Evolutionary conservation across 2,797 vertebrate species (phyloP), one percentile per base, ranked within the genome.

Genomic region (Pampus argenteus): DNA sequence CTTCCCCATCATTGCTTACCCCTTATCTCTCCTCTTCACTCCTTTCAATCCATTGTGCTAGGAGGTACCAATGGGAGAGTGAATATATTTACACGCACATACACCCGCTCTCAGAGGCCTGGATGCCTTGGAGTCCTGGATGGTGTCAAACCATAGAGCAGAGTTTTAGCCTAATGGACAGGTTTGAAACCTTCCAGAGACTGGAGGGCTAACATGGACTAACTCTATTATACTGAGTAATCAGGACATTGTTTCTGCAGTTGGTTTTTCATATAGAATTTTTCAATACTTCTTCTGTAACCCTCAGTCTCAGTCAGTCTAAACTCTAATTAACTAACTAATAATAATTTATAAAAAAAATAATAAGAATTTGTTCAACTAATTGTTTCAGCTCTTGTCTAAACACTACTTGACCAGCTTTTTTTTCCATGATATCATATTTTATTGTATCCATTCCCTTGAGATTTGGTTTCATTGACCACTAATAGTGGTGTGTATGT

Each of bases 21-120:
- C 57, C 72, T 70, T 87, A 84, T 89, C 79, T 45, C 25, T 67
- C 52, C 18, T 49, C 66, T 56, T 82, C 49, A 23, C 72, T 75
- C 48, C 74, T 86, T 88, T 89, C 80, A 78, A 85, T 81, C 69
- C 74, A 86, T 91, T 92, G 88, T 91, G 42, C n/a, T 51, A 38
- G 40, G 64, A 69, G 45, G 78, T 72, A 71, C 81, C 70, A 83
- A 48, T 38, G 68, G 83, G 48, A 54, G 36, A 31, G 25, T 79
- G 81, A 72, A 87, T 80, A 83, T 84, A 47, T 75, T 78, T 42
- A 61, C 34, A 25, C 26, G 44, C 40, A 60, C 25, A 18, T 6
- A 31, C 52, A 25, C 25, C 28, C 14, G 1, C 36, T 68, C 14
- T 38, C 11, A 44, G 50, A 45, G 29, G 29, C 29, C 29, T 31